Evolutionary conservation across 1,140 invertebrate genomes (phyloP).

Genomic region (Drosophila mojavensis): DNA sequence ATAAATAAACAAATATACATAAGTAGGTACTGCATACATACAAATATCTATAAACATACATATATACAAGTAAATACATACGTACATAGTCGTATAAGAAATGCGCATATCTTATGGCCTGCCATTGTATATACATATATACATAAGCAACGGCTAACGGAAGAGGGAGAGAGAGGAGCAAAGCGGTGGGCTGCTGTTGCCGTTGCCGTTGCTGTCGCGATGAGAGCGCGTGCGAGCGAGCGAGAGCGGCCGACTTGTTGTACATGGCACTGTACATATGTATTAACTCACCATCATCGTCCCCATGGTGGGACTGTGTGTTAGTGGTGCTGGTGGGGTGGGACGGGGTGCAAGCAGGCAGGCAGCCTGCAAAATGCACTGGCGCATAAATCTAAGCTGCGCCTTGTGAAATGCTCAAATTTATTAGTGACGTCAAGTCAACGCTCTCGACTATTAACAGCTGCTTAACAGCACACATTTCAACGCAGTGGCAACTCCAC

Average conservation of each 20-base stretch:
- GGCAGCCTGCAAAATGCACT: constrained; percentile 45
- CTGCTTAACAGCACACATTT: constrained; percentile 27
- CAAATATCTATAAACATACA: neutral
- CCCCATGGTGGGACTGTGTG: constrained; percentile 28
- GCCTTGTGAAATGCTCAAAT: constrained; percentile 37
- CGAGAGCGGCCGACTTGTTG: constrained; percentile 62
- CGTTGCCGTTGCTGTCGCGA: constrained; percentile 16
- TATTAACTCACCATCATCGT: constrained; percentile 65
- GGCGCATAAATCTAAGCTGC: constrained; percentile 57
- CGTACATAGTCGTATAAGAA: constrained; percentile 63
- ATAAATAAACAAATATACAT: constrained; percentile 59
- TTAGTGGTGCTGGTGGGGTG: constrained; percentile 12
- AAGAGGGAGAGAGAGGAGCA: constrained; percentile 44
- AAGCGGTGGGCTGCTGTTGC: constrained; percentile 40
- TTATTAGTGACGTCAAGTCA: constrained; percentile 46
- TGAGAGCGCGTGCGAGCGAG: constrained; percentile 43
- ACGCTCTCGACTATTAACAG: constrained; percentile 22
- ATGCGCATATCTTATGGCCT: constrained; percentile 81
- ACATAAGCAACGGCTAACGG: constrained; percentile 60
- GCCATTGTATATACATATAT: constrained; percentile 54
- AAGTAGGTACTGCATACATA: constrained; percentile 29
- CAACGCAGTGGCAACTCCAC: constrained; percentile 39
- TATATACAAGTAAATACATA: neutral
- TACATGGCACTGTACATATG: constrained; percentile 41
- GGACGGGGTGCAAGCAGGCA: constrained; percentile 8